Conservation (phyloP, 1,140 invertebrate species). For the Drosophila hydei region DNA sequence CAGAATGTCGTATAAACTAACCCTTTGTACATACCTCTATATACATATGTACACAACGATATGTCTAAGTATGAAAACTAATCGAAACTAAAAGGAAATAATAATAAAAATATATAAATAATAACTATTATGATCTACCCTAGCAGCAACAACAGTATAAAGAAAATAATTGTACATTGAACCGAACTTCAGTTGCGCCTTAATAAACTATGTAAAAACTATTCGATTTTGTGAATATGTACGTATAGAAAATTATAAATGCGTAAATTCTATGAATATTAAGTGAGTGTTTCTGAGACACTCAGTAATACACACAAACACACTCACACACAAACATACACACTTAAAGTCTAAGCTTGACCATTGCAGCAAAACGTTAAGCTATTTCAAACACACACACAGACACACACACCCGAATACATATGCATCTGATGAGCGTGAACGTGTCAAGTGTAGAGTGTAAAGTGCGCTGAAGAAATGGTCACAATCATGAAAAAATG, state of each 20-base stretch:
- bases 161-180: conserved; percentile 52
- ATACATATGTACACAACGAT: conserved; percentile 62
- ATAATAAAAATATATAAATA: conserved; percentile 4
- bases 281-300: conserved; percentile 49
- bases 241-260: conserved; percentile 6
- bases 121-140: conserved; percentile 20
- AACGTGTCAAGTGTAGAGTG: conserved; percentile 38
- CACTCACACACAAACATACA: conserved; percentile 25
- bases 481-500: conserved; percentile 84
- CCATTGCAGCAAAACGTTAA: conserved; percentile 50
- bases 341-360: conserved; percentile 71
- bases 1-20: conserved; percentile 52
- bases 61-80: conserved; percentile 38
- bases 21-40: conserved; percentile 75
- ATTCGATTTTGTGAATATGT: conserved; percentile 56
- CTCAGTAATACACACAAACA: conserved; percentile 24
- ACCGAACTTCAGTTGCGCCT: conserved; percentile 62
- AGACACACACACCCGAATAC: conserved; percentile 11
- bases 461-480: conserved; percentile 65
- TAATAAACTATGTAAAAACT: conserved; percentile 56
- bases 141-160: conserved; percentile 15
- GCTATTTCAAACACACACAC: conserved; percentile 4
- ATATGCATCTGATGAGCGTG: conserved; percentile 9
- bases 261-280: conserved; percentile 51
- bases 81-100: conserved; percentile 1